phyloP scores from a whole-genome alignment of 1,140 invertebrate species.

The Idris sp. region DNA sequence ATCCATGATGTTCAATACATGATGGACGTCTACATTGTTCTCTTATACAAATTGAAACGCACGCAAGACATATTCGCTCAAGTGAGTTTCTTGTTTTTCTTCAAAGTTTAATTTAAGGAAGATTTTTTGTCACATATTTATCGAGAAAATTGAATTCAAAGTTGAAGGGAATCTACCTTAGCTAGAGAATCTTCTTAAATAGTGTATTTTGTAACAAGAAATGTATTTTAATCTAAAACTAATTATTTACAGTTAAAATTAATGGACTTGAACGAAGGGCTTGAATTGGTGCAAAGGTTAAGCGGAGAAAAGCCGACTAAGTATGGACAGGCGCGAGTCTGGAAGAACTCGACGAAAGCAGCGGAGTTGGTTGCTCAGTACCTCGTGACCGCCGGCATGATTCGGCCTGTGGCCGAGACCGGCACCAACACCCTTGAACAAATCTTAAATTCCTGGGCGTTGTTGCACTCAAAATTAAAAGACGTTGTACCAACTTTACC shows the following conservation, averaged over 20 bases:
- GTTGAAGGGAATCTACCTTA: too few relatives aligned
- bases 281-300: slow-evolving; percentile 76
- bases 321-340: slow-evolving; percentile 76
- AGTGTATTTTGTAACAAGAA: too few relatives aligned
- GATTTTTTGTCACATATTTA: too few relatives aligned
- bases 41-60: slow-evolving; percentile 79
- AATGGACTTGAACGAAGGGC: slow-evolving; percentile 76
- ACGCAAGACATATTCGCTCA: slow-evolving; percentile 79
- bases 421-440: slow-evolving; percentile 78
- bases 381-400: slow-evolving; percentile 79
- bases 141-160: too few relatives aligned
- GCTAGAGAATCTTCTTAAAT: too few relatives aligned
- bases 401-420: slow-evolving; percentile 76
- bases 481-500: slow-evolving; percentile 72
- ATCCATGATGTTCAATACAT: slow-evolving; percentile 77
- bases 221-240: too few relatives aligned
- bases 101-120: neutral
- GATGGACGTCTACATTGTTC: slow-evolving; percentile 79
- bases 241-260: slow-evolving; percentile 78
- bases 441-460: slow-evolving; percentile 75
- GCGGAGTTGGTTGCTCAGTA: slow-evolving; percentile 77
- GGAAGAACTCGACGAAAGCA: slow-evolving; percentile 78
- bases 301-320: slow-evolving; percentile 76
- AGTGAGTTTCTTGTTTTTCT: slow-evolving; percentile 65
- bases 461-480: slow-evolving; percentile 75